Evolutionary conservation across 1,140 invertebrate genomes (phyloP), one percentile per base, ranked within the genome.

Genomic region (Cyclina sinensis): DNA sequence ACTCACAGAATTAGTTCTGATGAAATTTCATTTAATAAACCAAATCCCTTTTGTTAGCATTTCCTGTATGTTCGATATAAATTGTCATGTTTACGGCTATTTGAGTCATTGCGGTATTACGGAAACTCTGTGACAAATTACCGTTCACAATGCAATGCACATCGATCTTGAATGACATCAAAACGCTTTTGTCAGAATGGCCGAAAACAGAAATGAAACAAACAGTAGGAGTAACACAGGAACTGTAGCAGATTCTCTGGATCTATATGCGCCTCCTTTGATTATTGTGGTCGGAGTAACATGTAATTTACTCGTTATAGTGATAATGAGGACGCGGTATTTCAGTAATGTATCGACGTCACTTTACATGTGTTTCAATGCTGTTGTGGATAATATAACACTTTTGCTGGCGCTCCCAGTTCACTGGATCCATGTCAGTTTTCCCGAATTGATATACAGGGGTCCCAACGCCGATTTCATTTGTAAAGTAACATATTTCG

Each of bases 301-400:
- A 30, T 91, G 91, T 82, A 94, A 94, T 79, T 62, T 88, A 51
- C 62, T 94, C 18, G 93, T 93, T 21, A 85, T 94, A 27, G 39
- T 90, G 27, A 90, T 94, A 30, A 94, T 94, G 94, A 88, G 90
- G 27, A 91, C 88, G 65, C 80, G 76, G 0, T 87, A 90, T 57
- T 94, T 94, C 87, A 89, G 90, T n/a, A 89, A 86, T 24, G 62
- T 92, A 3, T 94, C 94, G 9, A 94, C 94, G 0, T 94, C 94
- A 4, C 86, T 94, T 16, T 94, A 94, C 70, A 94, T 94, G 88
- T 82, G 62, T 16, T 73, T 89, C 18, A 92, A 91, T 46, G 92
- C 94, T 18, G 14, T 90, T 12, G 82, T 91, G 0, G 94, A 94
- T 62, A 88, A 87, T 16, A 89, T 90, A 14, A 94, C 93, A 57